Conservation (phyloP, 2,797 vertebrate genomes). For the Toxotes lorentzi region DNA sequence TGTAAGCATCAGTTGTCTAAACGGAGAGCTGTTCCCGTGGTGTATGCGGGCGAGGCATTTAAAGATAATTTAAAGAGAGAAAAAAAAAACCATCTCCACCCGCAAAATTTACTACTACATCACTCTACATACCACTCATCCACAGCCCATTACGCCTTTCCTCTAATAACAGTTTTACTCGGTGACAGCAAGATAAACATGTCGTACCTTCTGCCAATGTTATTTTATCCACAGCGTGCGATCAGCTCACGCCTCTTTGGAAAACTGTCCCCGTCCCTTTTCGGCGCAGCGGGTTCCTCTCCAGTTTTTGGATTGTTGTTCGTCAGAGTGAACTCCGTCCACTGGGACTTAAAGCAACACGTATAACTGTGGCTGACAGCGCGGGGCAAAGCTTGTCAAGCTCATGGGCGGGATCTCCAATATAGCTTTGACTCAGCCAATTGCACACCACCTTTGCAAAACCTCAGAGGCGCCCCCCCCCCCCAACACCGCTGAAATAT, state of each 20-base stretch:
- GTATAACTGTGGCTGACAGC: slow-evolving; percentile 76
- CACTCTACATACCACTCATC: neutral
- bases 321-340: slow-evolving; percentile 69
- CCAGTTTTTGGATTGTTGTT: slow-evolving; percentile 39
- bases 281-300: slow-evolving; percentile 36
- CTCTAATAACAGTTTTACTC: neutral
- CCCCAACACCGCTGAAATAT: slow-evolving; percentile 23
- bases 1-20: slow-evolving; percentile 20
- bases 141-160: neutral
- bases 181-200: slow-evolving; percentile 2
- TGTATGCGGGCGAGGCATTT: slow-evolving; percentile 20
- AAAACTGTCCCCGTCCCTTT: neutral
- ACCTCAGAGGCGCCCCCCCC: slow-evolving; percentile 40
- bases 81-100: slow-evolving; percentile 5
- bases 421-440: slow-evolving; percentile 86
- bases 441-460: slow-evolving; percentile 73
- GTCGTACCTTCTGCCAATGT: slow-evolving; percentile 38
- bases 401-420: slow-evolving; percentile 79
- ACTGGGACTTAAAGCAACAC: slow-evolving; percentile 72
- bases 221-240: slow-evolving; percentile 36
- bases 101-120: slow-evolving; percentile 14
- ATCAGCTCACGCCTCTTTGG: slow-evolving; percentile 16
- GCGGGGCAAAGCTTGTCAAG: slow-evolving; percentile 76
- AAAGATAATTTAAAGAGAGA: neutral
- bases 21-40: slow-evolving; percentile 11